Percentiles rank a stretch among this genome's conserved stretches.
Conservation (phyloP, 2,888 invertebrate genomes). For the Vandiemenella viatica region DNA sequence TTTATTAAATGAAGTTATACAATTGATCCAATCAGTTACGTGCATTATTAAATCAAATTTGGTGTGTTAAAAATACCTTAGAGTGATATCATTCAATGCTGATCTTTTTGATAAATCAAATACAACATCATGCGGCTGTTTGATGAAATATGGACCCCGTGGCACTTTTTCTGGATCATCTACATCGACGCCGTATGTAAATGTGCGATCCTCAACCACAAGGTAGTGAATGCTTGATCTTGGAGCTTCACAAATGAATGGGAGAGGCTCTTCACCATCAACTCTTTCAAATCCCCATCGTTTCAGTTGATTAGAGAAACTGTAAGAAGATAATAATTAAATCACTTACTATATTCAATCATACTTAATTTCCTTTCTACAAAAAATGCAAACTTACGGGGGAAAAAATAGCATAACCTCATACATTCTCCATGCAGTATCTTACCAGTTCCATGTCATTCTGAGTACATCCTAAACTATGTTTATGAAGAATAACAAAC, state of each 20-base stretch:
- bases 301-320: constrained; percentile 44
- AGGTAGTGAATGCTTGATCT: constrained; percentile 54
- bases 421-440: too few relatives aligned
- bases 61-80: too few relatives aligned
- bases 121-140: constrained; percentile 67
- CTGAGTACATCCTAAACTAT: too few relatives aligned
- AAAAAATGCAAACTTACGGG: too few relatives aligned
- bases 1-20: too few relatives aligned
- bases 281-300: constrained; percentile 77
- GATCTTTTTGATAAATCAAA: constrained; percentile 64
- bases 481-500: too few relatives aligned
- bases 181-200: constrained; percentile 73
- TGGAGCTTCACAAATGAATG: constrained; percentile 81
- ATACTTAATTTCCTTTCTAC: too few relatives aligned
- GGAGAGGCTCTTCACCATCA: constrained; percentile 55
- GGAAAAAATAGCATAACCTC: too few relatives aligned
- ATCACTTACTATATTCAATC: not conserved
- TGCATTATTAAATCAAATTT: too few relatives aligned
- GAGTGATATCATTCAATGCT: constrained; percentile 53
- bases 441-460: too few relatives aligned
- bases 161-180: constrained; percentile 67
- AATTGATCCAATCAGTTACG: too few relatives aligned
- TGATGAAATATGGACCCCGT: constrained; percentile 74
- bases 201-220: constrained; percentile 58
- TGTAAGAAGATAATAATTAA: constrained; percentile 18